Evolutionary conservation across 35 echinoderm and acorn worm species (phyloP).

Genomic region (Ptychodera flava): DNA sequence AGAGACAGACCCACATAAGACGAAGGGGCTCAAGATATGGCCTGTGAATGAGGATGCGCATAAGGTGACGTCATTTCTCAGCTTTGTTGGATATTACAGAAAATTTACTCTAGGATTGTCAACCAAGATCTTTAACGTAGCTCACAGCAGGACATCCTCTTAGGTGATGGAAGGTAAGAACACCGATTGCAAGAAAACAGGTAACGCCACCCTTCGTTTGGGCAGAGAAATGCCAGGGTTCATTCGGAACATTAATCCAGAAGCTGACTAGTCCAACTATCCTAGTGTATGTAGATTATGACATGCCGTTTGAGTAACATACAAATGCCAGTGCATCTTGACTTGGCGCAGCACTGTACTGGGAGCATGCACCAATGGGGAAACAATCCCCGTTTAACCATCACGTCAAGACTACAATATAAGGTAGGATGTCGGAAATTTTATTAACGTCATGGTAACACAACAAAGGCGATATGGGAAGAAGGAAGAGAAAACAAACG

Average conservation of each 20-base stretch:
- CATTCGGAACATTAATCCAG: conserved; percentile 33
- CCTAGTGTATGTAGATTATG: conserved; percentile 39
- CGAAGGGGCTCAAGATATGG: conserved; percentile 9
- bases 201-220: conserved; percentile 10
- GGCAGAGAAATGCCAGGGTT: conserved; percentile 20
- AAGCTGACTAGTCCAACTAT: conserved; percentile 33
- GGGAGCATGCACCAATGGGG: no score
- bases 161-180: not conserved
- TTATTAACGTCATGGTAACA: no score
- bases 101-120: conserved; percentile 10
- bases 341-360: conserved; percentile 46
- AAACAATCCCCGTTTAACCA: no score
- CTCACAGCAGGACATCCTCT: conserved; percentile 6
- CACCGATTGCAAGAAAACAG: not conserved
- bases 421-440: no score
- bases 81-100: conserved; percentile 23
- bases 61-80: conserved; percentile 19
- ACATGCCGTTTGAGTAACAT: conserved; percentile 19
- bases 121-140: conserved; percentile 6
- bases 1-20: conserved; percentile 27
- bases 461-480: no score
- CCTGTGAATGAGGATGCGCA: not conserved
- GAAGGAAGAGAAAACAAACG: no score
- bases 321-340: no score
- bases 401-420: no score